These are phyloP conservation scores for Ashinkailepas kermadecensis DNA, from an alignment of 2,888 invertebrate species.

Conservation along the genomic window DNA sequence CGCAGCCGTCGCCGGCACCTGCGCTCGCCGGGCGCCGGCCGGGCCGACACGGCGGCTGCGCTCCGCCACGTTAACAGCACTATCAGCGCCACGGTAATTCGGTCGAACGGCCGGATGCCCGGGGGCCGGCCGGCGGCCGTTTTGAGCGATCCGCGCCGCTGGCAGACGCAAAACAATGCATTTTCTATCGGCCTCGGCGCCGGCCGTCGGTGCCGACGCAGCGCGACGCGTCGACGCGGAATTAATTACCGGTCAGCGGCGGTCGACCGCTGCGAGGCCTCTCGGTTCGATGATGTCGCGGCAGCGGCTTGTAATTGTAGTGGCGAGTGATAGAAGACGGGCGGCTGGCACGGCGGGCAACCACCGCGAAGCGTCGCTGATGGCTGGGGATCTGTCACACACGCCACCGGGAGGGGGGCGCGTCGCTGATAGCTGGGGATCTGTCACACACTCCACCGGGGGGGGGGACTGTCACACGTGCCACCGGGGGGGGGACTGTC, in stretches of 20 bases:
- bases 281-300: neutral
- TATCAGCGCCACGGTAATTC: slow-evolving; percentile 9
- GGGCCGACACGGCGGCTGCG: too few relatives aligned
- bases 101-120: neutral
- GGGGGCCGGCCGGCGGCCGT: neutral
- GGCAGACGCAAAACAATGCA: slow-evolving; percentile 1
- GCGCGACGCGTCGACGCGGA: neutral
- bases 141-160: neutral
- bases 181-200: neutral
- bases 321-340: neutral
- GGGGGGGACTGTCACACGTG: too few relatives aligned
- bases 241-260: neutral
- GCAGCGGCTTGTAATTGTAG: neutral
- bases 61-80: neutral
- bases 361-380: neutral
- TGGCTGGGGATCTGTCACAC: too few relatives aligned
- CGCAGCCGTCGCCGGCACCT: neutral
- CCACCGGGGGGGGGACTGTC: too few relatives aligned
- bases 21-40: neutral
- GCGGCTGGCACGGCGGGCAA: neutral
- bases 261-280: neutral
- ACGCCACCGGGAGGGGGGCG: too few relatives aligned
- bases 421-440: too few relatives aligned
- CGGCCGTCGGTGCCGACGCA: neutral
- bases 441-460: too few relatives aligned